These are phyloP conservation scores for Speoplatyrhinus poulsoni DNA, from an alignment of 2,113 vertebrate species.

Conservation along the genomic window DNA sequence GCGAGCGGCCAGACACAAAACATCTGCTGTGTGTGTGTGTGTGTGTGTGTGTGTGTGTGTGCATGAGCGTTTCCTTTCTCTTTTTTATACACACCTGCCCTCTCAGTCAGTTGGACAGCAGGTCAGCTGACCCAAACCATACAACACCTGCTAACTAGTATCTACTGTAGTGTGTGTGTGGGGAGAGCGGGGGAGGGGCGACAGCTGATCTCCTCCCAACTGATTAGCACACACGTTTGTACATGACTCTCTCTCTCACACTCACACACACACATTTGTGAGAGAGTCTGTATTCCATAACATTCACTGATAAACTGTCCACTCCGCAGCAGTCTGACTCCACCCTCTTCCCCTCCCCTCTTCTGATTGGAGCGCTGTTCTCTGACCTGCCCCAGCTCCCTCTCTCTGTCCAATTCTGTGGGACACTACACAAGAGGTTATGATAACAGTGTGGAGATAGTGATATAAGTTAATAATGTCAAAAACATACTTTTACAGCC, in stretches of 20 bases:
- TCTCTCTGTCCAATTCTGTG: too few relatives aligned
- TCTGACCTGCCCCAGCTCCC: neutral
- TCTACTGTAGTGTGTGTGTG: slow-evolving; percentile 24
- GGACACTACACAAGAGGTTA: too few relatives aligned
- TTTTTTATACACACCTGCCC: slow-evolving; percentile 17
- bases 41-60: slow-evolving; percentile 14
- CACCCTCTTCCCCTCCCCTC: neutral
- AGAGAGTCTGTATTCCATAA: neutral
- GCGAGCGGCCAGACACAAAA: slow-evolving; percentile 43
- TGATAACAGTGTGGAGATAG: too few relatives aligned
- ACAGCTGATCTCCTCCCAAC: slow-evolving; percentile 55
- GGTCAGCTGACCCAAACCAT: slow-evolving; percentile 26
- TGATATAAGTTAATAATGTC: too few relatives aligned
- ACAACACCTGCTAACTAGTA: slow-evolving; percentile 22
- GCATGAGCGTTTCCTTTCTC: slow-evolving; percentile 4
- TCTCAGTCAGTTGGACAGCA: slow-evolving; percentile 36
- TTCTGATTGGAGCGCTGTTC: neutral
- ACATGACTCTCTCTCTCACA: neutral
- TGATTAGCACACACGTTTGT: slow-evolving; percentile 13
- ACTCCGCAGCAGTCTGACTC: neutral
- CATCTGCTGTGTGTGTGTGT: slow-evolving; percentile 49
- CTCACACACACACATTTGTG: neutral
- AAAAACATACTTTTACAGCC: too few relatives aligned
- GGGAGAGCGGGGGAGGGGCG: slow-evolving; percentile 20
- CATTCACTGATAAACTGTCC: neutral